Conservation (phyloP, 2,888 invertebrate species). For the Sphecodes monilicornis region DNA sequence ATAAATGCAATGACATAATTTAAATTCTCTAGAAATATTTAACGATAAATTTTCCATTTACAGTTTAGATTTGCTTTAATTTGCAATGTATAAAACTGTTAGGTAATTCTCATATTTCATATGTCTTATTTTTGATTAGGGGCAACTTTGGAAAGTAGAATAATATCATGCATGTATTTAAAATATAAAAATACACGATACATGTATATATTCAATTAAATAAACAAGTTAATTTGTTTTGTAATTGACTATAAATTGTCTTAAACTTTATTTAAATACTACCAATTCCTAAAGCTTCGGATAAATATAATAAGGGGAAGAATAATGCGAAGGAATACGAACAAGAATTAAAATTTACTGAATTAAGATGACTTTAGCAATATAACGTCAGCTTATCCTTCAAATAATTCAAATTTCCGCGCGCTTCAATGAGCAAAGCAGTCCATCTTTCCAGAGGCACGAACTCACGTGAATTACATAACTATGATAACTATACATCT, state of each 20-base stretch:
- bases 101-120: neutral
- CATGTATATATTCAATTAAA: conserved; percentile 45
- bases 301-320: neutral
- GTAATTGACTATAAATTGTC: conserved; percentile 16
- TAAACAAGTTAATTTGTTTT: conserved; percentile 39
- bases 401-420: neutral
- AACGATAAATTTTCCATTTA: conserved; percentile 16
- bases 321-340: neutral
- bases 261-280: neutral
- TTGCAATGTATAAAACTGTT: neutral
- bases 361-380: neutral
- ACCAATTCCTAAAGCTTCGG: too few species aligned
- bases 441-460: neutral
- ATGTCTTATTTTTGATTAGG: conserved; percentile 15
- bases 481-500: neutral
- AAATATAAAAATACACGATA: conserved; percentile 29
- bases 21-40: conserved; percentile 25
- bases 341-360: too few species aligned
- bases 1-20: conserved; percentile 28
- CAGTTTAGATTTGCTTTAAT: conserved; percentile 26
- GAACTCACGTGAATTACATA: too few species aligned
- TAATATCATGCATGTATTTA: conserved; percentile 37
- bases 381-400: neutral
- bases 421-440: neutral
- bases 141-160: conserved; percentile 9